phyloP scores from a whole-genome alignment of 1,140 invertebrate species.

The Drosophila micromelanica region DNA sequence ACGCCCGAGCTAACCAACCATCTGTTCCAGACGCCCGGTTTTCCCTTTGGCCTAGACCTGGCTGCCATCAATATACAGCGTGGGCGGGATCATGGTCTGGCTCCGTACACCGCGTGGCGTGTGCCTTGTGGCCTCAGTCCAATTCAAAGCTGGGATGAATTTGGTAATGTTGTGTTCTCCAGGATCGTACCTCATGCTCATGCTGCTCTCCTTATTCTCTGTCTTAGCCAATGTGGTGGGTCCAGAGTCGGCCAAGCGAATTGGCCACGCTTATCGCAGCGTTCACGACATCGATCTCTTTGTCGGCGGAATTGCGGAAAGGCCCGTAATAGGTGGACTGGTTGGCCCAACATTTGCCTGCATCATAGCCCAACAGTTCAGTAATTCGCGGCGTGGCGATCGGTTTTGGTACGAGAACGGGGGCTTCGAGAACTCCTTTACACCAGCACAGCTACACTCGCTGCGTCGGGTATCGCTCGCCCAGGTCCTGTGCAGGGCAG shows the following conservation, averaged over 20 bases:
- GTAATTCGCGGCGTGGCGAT: conserved; percentile 94
- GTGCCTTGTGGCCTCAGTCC: conserved; percentile 91
- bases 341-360: conserved; percentile 98
- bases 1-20: conserved; percentile 93
- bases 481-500: conserved; percentile 90
- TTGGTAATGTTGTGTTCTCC: conserved; percentile 77
- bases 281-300: conserved; percentile 97
- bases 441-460: conserved; percentile 92
- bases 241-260: conserved; percentile 87
- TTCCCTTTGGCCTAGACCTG: conserved; percentile 93
- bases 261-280: conserved; percentile 88
- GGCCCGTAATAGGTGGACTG: conserved; percentile 91
- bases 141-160: conserved; percentile 90
- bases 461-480: conserved; percentile 92
- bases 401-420: conserved; percentile 97
- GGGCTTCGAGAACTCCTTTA: conserved; percentile 90
- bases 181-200: background rate
- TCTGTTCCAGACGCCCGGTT: conserved; percentile 90
- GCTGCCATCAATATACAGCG: conserved; percentile 95
- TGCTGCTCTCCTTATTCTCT: background rate
- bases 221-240: conserved; percentile 87
- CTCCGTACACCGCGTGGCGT: conserved; percentile 92
- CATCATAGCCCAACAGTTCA: conserved; percentile 97
- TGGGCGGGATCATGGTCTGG: conserved; percentile 95
- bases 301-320: conserved; percentile 93